Conservation (phyloP, 2,113 vertebrate species). For the Platichthys flesus region DNA sequence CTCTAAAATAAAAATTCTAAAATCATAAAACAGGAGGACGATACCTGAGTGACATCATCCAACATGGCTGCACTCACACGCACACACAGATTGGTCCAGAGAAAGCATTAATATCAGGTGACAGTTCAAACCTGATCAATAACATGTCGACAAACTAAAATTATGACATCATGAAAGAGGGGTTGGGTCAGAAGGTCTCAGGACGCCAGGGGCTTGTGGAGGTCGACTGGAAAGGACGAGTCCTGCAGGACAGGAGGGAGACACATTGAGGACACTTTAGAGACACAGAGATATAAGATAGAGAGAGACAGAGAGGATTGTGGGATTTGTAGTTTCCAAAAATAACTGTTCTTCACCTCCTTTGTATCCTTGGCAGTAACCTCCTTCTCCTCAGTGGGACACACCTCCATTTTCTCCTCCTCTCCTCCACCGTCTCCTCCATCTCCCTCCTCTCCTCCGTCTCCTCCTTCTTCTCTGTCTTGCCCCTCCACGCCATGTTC, state of each 20-base stretch:
- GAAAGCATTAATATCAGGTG: conserved; percentile 5
- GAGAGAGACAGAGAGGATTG: neutral
- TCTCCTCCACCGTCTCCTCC: conserved; percentile 72
- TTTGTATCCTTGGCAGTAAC: conserved; percentile 83
- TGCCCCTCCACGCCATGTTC: conserved; percentile 89
- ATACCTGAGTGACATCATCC: conserved; percentile 46
- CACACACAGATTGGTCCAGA: conserved; percentile 35
- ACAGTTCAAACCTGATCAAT: conserved; percentile 20
- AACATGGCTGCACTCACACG: conserved; percentile 2
- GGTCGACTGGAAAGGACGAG: conserved; percentile 49
- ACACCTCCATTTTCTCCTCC: conserved; percentile 84
- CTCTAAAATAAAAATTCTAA: conserved; percentile 30
- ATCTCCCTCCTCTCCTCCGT: conserved; percentile 81
- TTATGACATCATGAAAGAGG: conserved; percentile 21
- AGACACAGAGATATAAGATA: too few species aligned
- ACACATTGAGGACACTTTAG: neutral
- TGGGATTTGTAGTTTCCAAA: neutral
- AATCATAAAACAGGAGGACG: conserved; percentile 19
- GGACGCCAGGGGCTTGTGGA: conserved; percentile 69
- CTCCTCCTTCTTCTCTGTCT: conserved; percentile 49
- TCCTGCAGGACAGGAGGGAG: conserved; percentile 55
- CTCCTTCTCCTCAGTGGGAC: conserved; percentile 72
- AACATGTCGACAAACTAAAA: conserved; percentile 17
- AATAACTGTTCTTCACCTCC: conserved; percentile 62
- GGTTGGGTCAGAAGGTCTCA: conserved; percentile 42